Base-by-base conservation (phyloP, 2,113 vertebrate genomes). In the Seriola quinqueradiata region DNA sequence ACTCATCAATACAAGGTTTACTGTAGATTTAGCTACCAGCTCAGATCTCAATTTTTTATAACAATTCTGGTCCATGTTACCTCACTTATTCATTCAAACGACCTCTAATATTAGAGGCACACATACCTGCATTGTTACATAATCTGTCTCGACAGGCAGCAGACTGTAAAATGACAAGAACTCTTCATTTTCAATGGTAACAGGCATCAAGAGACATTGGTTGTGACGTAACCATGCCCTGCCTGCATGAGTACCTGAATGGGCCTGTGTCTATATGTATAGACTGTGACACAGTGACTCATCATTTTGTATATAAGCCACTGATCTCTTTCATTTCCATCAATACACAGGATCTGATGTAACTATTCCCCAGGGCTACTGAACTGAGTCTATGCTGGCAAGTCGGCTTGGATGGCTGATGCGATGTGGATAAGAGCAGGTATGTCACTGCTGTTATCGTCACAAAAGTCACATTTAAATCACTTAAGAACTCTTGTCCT, bases 321-420 rank as follows among this genome's bases (percentile, higher is more conserved):
- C 36, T 0, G 23, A 74, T 83, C 61, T 84, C 46, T 76, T 72
- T 80, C 50, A 48, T 40, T 77, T 81, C 66, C 42, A 66, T 89
- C 69, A 83, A 77, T 73, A 38, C 34, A 4, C 65, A 52, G 65
- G 21, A 73, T 81, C 59, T 91, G 76, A 90, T 78, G 78, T 59
- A 87, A 77, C 70, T 59, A 44, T 17, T 81, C 79, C 82, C 77
- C 52, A 9, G 16, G 85, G 73, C 61, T 69, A 11, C 3, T 52
- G 60, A 82, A 71, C 59, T 79, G 68, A 25, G 19, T 55, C 77
- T 28, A 8, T 55, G 48, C 21, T 13, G 9, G 25, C 16, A 19
- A 67, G 1, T n/a, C 32, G 19, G 67, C 17, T 16, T 42, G 11
- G 40, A 72, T 66, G 65, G 50, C n/a, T 4, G 9, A 23, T 57